Base-by-base conservation (phyloP, 2,113 vertebrate species). In the Oplegnathus fasciatus region DNA sequence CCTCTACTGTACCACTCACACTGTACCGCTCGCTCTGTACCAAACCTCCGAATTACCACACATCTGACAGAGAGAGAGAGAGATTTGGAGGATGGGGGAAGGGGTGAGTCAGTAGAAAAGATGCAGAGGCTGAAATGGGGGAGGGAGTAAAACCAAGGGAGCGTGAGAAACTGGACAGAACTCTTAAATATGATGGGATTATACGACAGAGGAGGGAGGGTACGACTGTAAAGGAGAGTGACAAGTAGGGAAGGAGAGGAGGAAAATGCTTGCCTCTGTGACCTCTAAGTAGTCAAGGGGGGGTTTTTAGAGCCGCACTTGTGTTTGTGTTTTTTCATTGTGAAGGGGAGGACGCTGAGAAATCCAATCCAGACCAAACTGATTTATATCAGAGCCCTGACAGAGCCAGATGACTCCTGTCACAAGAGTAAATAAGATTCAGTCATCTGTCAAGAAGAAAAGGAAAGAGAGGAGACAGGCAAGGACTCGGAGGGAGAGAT, bases 1-100 rank as follows among this genome's bases (percentile, higher is more conserved):
- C 86, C 86, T 87, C 81, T 89, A 95, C 93, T 93, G 91, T 94
- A 93, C 70, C 81, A 82, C 72, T 82, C 60, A 20, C 80, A 91
- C 89, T 88, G 88, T 90, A 93, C 86, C 64, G 71, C 64, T 70
- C 75, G 73, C 71, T 81, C n/a, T 67, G 9, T 17, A 78, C 48
- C 37, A 46, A 18, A 58, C 5, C 42, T 78, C 62, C 26, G 37
- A 80, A 83, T 76, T 30, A 78, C 73, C 57, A 75, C 78, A 55
- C 72, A 64, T 74, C 62, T 66, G 46, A 83, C 55, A 70, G 32
- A 80, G 40, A 44, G 37, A 20, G 54, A 32, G 48, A 42, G 75
- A 60, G 60, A 64, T 86, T 82, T 84, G 58, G 65, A 62, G 82
- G 70, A 78, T 77, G 44, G 69, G 46, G n/a, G 54, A 75, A 62